phyloP scores from a whole-genome alignment of 2,888 invertebrate genomes.

The Dorcus parallelipipedus region DNA sequence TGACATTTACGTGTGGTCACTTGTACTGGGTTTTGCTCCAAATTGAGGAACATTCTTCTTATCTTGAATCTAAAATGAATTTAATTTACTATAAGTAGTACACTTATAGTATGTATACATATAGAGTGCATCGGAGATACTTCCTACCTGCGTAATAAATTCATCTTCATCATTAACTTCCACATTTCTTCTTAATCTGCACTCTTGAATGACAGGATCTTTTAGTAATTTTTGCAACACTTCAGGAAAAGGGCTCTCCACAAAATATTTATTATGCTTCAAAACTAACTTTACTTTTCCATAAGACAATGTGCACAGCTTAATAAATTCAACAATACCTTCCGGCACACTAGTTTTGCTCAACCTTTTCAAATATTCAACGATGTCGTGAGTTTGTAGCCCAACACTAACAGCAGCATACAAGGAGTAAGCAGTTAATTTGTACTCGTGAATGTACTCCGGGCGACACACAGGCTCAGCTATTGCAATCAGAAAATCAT shows the following conservation, averaged over 20 bases:
- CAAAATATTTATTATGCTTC: conserved; percentile 94
- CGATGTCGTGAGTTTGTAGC: conserved; percentile 93
- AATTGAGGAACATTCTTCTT: conserved; percentile 60
- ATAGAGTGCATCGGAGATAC: conserved; percentile 2
- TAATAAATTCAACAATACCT: conserved; percentile 94
- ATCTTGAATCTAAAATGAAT: conserved; percentile 45
- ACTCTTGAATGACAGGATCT: conserved; percentile 92
- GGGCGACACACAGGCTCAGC: conserved; percentile 99
- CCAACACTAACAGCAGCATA: conserved; percentile 99
- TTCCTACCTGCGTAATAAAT: conserved; percentile 58
- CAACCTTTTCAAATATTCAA: conserved; percentile 91
- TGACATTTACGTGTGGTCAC: no score
- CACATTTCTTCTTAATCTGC: conserved; percentile 70
- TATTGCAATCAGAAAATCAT: conserved; percentile 98
- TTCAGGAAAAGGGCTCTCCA: conserved; percentile 92
- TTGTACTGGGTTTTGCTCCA: conserved; percentile 49
- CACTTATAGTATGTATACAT: background rate
- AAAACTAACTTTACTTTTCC: conserved; percentile 98
- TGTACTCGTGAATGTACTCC: conserved; percentile 96
- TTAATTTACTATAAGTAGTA: background rate
- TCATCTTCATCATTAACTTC: conserved; percentile 54
- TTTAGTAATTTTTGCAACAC: conserved; percentile 93
- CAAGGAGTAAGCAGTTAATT: conserved; percentile 95
- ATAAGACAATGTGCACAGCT: conserved; percentile 94
- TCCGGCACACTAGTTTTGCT: conserved; percentile 94